Conservation (phyloP, 2,888 invertebrate genomes). For the Nemoura dubitans region DNA sequence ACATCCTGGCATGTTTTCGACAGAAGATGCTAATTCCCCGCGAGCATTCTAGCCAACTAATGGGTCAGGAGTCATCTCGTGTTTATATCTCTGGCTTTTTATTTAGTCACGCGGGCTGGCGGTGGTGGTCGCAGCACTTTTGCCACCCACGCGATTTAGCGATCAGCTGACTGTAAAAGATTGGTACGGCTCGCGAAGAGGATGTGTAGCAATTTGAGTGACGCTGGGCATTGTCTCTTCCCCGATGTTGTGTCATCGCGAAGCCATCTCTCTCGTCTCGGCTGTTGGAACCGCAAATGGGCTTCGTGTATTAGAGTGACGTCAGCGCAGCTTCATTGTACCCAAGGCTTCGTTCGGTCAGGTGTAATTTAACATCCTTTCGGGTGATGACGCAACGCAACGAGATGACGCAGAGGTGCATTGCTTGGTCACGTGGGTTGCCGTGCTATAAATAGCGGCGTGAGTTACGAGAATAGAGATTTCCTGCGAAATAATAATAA, state of each 20-base stretch:
- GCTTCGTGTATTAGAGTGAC: neutral
- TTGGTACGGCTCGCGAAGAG: neutral
- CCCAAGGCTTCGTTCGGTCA: neutral
- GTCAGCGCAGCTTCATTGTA: neutral
- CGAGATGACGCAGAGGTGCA: neutral
- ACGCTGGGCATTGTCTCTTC: too few relatives aligned
- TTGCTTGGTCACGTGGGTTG: neutral
- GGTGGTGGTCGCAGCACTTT: neutral
- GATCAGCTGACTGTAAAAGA: neutral
- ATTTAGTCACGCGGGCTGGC: neutral
- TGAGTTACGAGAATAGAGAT: neutral
- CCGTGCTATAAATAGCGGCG: neutral
- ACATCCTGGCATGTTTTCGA: neutral
- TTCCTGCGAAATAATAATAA: neutral
- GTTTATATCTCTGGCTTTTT: too few relatives aligned
- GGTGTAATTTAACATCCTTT: neutral
- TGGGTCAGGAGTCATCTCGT: neutral
- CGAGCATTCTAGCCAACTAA: neutral
- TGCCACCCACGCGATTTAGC: neutral
- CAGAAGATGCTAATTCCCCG: neutral
- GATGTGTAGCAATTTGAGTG: neutral
- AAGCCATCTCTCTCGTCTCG: neutral
- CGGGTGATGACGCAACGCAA: neutral
- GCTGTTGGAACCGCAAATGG: neutral
- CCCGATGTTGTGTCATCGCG: neutral